These are phyloP conservation scores for Lepidochrysops patricia DNA, from an alignment of 2,888 invertebrate species.

Conservation along the genomic window DNA sequence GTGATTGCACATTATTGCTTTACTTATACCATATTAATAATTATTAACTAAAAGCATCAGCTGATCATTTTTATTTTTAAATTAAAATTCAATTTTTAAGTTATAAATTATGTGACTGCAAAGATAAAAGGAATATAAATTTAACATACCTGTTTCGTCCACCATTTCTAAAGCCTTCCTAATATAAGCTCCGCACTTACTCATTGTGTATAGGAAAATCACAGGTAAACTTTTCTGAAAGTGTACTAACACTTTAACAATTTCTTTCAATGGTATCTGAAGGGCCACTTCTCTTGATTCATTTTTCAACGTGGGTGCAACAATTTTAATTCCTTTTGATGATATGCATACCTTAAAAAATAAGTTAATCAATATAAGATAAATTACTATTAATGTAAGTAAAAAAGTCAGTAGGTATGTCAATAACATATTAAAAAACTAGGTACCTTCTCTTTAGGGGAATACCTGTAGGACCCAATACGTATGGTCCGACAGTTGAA, in stretches of 20 bases:
- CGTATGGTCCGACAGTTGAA: conserved; percentile 84
- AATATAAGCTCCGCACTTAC: conserved; percentile 79
- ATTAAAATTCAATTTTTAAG: too few species aligned
- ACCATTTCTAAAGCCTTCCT: conserved; percentile 82
- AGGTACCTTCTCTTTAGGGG: conserved; percentile 80
- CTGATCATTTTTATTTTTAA: too few species aligned
- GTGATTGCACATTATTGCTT: too few species aligned
- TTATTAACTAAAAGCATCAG: too few species aligned
- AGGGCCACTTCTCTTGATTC: conserved; percentile 74
- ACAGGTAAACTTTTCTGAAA: conserved; percentile 85
- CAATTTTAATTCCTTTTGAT: conserved; percentile 74
- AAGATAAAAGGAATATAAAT: conserved; percentile 4
- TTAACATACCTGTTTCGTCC: conserved; percentile 56
- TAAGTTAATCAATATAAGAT: conserved; percentile 12
- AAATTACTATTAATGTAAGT: too few species aligned
- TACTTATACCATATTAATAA: too few species aligned
- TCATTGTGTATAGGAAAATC: conserved; percentile 85
- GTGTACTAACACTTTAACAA: conserved; percentile 84
- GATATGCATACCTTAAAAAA: conserved; percentile 71
- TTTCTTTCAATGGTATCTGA: conserved; percentile 79
- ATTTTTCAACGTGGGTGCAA: conserved; percentile 75
- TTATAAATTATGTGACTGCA: conserved; percentile 10
- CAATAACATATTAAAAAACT: conserved; percentile 10
- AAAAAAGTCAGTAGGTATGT: too few species aligned
- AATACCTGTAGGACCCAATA: conserved; percentile 88